Base-by-base conservation (phyloP, 2,113 vertebrate species). In the Menura novaehollandiae region DNA sequence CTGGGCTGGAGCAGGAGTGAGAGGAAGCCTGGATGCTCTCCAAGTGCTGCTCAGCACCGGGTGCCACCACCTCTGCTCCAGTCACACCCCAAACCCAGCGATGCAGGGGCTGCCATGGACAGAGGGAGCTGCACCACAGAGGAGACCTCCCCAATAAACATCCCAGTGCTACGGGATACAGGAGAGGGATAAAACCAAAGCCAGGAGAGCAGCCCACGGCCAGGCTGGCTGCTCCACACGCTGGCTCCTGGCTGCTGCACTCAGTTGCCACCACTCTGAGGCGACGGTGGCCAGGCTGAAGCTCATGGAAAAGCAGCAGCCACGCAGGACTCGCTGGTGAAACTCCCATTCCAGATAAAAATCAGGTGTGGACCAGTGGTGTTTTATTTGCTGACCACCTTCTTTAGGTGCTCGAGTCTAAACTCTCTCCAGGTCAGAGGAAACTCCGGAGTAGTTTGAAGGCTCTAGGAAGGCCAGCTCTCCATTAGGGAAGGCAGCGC, bases 91-190 rank as follows among this genome's bases (percentile, higher is more conserved):
- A 7, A 15, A 4, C 2, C 8, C 52, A 11, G 53, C 10, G 0
- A 32, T 9, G 19, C 28, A 4, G 21, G 44, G 66, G 46, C 37
- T 35, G 39, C 64, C 39, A 11, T 0, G 59, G 64, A 4, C 1
- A 9, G 62, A 0, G 0, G 46, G 47, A 15, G 19, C 83, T 68
- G 46, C 32, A 0, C 4, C 85, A 27, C 5, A 11, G 44, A 22
- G 52, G 33, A 63, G 62, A 28, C 37, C 26, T 18, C 64, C 15
- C 4, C 23, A 0, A 0, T 0, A 14, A 30, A 21, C 44, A 32
- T 37, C 10, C 32, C 14, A 5, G 2, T 0, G 9, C 35, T 2
- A 0, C 0, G 1, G 47, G 22, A 18, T 1, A 27, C 4, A 0
- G n/a, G 13, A 14, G 19, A 72, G 26, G 6, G 7, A 53, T 11